Evolutionary conservation across 2,888 invertebrate species (phyloP).

Genomic region (Smittia sp.): DNA sequence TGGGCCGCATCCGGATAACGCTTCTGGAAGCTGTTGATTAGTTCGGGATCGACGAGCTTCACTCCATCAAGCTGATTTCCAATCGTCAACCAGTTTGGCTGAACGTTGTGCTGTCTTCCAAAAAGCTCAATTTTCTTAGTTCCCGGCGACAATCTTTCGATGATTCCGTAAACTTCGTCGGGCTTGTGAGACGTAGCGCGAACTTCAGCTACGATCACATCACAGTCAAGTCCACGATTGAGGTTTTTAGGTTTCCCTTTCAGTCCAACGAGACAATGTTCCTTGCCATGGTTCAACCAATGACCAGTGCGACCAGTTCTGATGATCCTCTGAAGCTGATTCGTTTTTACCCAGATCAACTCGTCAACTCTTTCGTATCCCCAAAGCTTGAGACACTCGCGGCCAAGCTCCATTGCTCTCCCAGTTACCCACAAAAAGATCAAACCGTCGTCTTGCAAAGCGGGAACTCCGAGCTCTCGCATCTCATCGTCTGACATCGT

Average conservation of each 20-base stretch:
- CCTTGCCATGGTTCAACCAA: slow-evolving; percentile 98
- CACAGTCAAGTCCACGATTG: slow-evolving; percentile 92
- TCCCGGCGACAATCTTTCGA: slow-evolving; percentile 93
- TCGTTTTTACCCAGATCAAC: slow-evolving; percentile 98
- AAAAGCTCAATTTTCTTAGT: slow-evolving; percentile 96
- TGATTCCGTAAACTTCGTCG: slow-evolving; percentile 97
- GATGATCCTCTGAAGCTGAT: slow-evolving; percentile 94
- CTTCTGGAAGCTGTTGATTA: slow-evolving; percentile 84
- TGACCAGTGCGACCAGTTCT: slow-evolving; percentile 96
- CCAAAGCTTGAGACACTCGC: slow-evolving; percentile 95
- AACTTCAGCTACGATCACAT: slow-evolving; percentile 97
- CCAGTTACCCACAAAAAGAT: slow-evolving; percentile 98
- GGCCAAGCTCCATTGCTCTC: slow-evolving; percentile 76
- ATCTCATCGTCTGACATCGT: slow-evolving; percentile 99
- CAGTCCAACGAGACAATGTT: slow-evolving; percentile 94
- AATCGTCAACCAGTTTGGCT: slow-evolving; percentile 96
- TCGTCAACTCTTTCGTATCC: slow-evolving; percentile 96
- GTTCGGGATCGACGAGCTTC: slow-evolving; percentile 83
- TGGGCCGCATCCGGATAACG: slow-evolving; percentile 82
- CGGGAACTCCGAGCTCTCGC: slow-evolving; percentile 90
- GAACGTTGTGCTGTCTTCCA: slow-evolving; percentile 94
- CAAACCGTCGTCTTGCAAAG: slow-evolving; percentile 91
- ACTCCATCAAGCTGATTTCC: slow-evolving; percentile 98
- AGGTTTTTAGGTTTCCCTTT: slow-evolving; percentile 90
- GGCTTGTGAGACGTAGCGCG: slow-evolving; percentile 97